phyloP scores from a whole-genome alignment of 2,113 vertebrate genomes.

The Rhinoptilus africanus region DNA sequence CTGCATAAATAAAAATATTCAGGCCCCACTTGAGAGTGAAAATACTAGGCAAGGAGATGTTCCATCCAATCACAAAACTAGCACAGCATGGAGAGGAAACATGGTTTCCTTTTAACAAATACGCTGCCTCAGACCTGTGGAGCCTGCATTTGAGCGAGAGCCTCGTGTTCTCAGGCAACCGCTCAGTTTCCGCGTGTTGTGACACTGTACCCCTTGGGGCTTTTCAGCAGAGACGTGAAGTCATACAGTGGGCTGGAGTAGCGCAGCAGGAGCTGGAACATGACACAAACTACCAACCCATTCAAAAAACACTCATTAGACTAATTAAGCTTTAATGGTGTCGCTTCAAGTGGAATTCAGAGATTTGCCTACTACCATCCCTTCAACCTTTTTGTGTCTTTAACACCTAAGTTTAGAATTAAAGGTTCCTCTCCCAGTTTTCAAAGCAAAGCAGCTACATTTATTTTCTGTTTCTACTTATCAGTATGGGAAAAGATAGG shows the following conservation, averaged over 20 bases:
- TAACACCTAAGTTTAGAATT: fast-evolving
- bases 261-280: background rate
- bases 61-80: background rate
- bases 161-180: background rate
- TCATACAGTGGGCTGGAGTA: no score
- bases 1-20: background rate
- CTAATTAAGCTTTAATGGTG: background rate
- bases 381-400: background rate
- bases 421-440: background rate
- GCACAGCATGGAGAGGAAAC: fast-evolving
- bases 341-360: background rate
- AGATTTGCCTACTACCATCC: background rate
- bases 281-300: background rate
- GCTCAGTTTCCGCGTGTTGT: background rate
- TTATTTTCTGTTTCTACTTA: background rate
- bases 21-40: background rate
- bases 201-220: fast-evolving
- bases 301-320: background rate
- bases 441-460: background rate
- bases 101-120: fast-evolving
- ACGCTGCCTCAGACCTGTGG: fast-evolving
- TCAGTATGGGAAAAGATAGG: background rate
- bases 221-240: background rate
- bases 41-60: background rate
- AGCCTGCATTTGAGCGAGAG: background rate